Evolutionary conservation across 2,113 vertebrate genomes (phyloP), one percentile per base, ranked within the genome.

Genomic region (Oryzias woworae): DNA sequence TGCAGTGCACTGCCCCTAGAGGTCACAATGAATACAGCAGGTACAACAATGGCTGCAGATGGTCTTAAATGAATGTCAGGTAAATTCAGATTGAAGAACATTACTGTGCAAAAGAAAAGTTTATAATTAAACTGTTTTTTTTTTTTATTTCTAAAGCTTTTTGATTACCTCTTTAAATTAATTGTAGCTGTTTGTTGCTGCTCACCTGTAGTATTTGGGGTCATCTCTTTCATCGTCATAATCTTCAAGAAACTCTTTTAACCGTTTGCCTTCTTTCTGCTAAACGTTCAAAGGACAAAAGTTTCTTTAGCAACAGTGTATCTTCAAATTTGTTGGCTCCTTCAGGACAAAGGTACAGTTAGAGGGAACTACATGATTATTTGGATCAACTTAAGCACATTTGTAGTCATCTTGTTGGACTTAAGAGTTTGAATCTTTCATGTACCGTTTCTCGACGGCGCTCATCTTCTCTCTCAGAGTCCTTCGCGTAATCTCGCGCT

Each of bases 151-250:
- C n/a, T 46, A n/a, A n/a, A 47, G 45, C 3, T n/a, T n/a, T 2
- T 17, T 5, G 44, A 46, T 47, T 14, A 15, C 13, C 14, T 42
- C 13, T 42, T 44, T 44, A 15, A 3, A 49, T 6, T 23, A 18
- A 53, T 5, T 48, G 44, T 14, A 20, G 26, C 46, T 22, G 12
- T 56, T 24, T 3, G 16, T 47, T 31, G 36, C 4, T 54, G 22
- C 55, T 83, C 80, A 98, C 97, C 94, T 95, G 85, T 98, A 99
- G 73, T 98, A 99, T 81, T 99, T 99, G 24, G 95, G 96, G 87
- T 99, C 97, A 81, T 99, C 97, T 90, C 97, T 85, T 66, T 99
- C 97, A 76, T 99, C 97, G 77, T 99, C 97, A 64, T 99, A 99
- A 78, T 99, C 97, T 91, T 99, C 97, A 75, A 99, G 92, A 80